These are phyloP conservation scores for Nestor notabilis DNA, from an alignment of 2,113 vertebrate genomes.

Conservation along the genomic window DNA sequence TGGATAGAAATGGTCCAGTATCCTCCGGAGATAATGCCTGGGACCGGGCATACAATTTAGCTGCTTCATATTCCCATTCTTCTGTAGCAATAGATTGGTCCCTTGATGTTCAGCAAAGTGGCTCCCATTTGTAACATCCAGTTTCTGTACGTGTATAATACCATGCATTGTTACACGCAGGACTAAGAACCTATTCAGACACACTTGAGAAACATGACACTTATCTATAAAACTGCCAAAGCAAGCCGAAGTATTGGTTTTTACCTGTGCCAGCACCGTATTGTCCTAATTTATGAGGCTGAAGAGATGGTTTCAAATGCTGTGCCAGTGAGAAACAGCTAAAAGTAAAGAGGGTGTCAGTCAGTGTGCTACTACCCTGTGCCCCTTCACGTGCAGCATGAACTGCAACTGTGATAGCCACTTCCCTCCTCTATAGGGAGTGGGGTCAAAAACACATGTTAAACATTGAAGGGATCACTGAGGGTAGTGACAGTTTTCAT, in stretches of 20 bases:
- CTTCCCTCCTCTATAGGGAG: neutral
- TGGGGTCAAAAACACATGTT: rapidly evolving
- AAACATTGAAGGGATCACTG: neutral
- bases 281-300: neutral
- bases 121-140: neutral
- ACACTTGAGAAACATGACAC: neutral
- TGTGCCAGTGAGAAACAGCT: neutral
- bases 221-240: neutral
- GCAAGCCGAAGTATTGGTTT: neutral
- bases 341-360: neutral
- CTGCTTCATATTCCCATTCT: slow-evolving; percentile 64
- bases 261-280: neutral
- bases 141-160: neutral
- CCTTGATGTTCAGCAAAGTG: neutral
- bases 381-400: rapidly evolving
- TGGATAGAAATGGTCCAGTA: neutral
- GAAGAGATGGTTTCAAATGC: neutral
- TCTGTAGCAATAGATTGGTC: neutral
- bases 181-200: neutral
- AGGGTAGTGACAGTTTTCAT: neutral
- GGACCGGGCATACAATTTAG: slow-evolving; percentile 48
- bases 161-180: neutral
- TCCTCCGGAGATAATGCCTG: slow-evolving; percentile 46
- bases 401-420: neutral
- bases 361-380: neutral